Base-by-base conservation (phyloP, 2,113 vertebrate species). In the Emydura subglobosa region DNA sequence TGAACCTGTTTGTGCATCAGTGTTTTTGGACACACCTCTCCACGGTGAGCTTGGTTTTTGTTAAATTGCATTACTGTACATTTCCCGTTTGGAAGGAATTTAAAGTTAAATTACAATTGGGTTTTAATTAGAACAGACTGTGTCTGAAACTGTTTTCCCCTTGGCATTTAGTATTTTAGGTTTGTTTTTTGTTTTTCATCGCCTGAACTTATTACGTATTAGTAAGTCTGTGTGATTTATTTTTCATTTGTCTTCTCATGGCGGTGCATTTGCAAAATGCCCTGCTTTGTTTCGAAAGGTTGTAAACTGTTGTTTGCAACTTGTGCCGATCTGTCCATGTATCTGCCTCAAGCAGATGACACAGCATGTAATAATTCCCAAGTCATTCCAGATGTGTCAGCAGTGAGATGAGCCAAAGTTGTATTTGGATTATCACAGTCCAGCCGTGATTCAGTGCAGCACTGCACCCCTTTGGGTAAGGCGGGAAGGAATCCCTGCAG, bases 381-480 rank as follows among this genome's bases (percentile, higher is more conserved):
- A 96, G 94, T 97, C 97, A 97, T 97, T 97, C 97, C 97, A 97
- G 95, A 97, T 78, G 95, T 96, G 95, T 97, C 97, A 95, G 95
- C 97, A 2, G 96, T 97, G 97, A 97, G 97, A 97, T 96, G 96
- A 97, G 96, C 97, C 97, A 97, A 97, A 97, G 97, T 97, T 96
- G 96, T 97, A 95, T 97, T 97, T 97, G 97, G 96, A 92, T 97
- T 96, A 97, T 96, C 97, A 96, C 95, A 97, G 96, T 96, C 95
- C 95, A 96, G 49, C 97, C 91, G 91, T 97, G 97, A 97, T 97
- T 97, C 96, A 95, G 95, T 95, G 97, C 96, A 84, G 81, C 97
- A 92, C 96, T 92, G 95, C 95, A 85, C 86, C 97, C 92, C 21
- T 0, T 31, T 0, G 2, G 95, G 96, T 96, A 93, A 90, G 94